Evolutionary conservation across 2,113 vertebrate genomes (phyloP).

Genomic region (Phalacrocorax carbo): DNA sequence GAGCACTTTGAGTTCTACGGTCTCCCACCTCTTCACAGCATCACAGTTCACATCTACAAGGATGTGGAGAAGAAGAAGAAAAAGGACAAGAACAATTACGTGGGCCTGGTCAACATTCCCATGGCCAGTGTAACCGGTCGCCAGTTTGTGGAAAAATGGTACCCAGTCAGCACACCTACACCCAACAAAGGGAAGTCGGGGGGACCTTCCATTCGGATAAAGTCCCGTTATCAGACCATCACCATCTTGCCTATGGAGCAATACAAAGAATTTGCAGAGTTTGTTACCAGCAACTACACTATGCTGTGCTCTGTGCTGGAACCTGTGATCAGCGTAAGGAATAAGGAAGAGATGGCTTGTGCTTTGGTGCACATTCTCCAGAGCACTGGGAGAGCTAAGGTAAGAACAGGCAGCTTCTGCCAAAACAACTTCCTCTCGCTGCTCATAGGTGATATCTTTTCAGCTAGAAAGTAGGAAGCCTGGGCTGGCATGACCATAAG

Average conservation of each 20-base stretch:
- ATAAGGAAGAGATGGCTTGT: slow-evolving; percentile 96
- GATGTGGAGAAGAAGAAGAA: slow-evolving; percentile 95
- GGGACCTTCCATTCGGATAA: slow-evolving; percentile 93
- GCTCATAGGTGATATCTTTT: not conserved
- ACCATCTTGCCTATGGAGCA: slow-evolving; percentile 96
- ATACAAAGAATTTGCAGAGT: slow-evolving; percentile 98
- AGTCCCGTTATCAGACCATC: slow-evolving; percentile 92
- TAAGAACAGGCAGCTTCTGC: slow-evolving; percentile 48
- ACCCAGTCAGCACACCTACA: slow-evolving; percentile 93
- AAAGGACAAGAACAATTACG: slow-evolving; percentile 96
- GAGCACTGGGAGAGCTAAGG: slow-evolving; percentile 94
- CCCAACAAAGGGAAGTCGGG: slow-evolving; percentile 87
- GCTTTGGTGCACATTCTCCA: slow-evolving; percentile 97
- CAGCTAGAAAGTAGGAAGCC: not conserved
- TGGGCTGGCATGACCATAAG: not conserved
- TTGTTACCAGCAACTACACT: slow-evolving; percentile 90
- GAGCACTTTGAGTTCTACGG: slow-evolving; percentile 93
- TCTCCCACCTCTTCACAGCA: slow-evolving; percentile 83
- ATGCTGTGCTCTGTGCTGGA: slow-evolving; percentile 94
- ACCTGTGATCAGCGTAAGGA: slow-evolving; percentile 93
- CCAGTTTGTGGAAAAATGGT: slow-evolving; percentile 98
- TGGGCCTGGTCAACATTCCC: slow-evolving; percentile 94
- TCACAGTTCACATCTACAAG: slow-evolving; percentile 96
- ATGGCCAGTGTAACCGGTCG: slow-evolving; percentile 83
- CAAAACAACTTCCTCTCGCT: not conserved